Evolutionary conservation across 92 coral and sea anemone species (phyloP), one percentile per base, ranked within the genome.

Genomic region (Palythoa heliodiscus): DNA sequence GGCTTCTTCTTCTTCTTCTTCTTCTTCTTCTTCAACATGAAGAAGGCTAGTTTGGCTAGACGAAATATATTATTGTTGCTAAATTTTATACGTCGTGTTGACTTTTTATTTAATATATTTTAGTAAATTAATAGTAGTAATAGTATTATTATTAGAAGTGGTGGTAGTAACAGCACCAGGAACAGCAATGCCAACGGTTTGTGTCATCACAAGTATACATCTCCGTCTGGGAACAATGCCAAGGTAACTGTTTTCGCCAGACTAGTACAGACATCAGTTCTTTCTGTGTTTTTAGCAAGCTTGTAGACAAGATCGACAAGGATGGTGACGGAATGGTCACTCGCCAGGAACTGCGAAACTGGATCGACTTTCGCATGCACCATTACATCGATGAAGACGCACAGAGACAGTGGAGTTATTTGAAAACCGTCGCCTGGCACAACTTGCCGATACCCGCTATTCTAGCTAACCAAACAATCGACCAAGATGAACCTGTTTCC

Each of bases 221-320:
- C 50, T 43, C 73, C 7, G 6, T 43, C 73, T 20, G 6, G 11
- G 19, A 22, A 0, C 16, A 22, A 68, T 68, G n/a, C 73, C 38
- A 43, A 43, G 9, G 50, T 43, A 43, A 43, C 50, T 15, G 35
- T 17, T 23, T 63, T 23, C 19, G 6, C 73, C 29, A 12, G 29
- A 68, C 13, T 23, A 29, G 12, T 8, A 67, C 72, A 67, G 11
- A 17, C 12, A 5, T 4, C 12, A 1, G 35, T 67, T 20, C 3
- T 55, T 55, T 55, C 15, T 55, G 15, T 55, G 61, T 55, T 55
- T 55, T 12, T 63, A 87, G 90, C 25, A 73, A 87, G 76, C 82
- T 87, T 52, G 87, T 87, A 4, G 87, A 87, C 66, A 87, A 87
- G 75, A 87, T 87, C 25, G 90, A 87, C 83, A 82, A 87, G 71